Percentiles rank a stretch among this genome's conserved stretches.
Evolutionary conservation across 2,113 vertebrate genomes (phyloP).

Genomic region (Xenotilapia flavipinnis): DNA sequence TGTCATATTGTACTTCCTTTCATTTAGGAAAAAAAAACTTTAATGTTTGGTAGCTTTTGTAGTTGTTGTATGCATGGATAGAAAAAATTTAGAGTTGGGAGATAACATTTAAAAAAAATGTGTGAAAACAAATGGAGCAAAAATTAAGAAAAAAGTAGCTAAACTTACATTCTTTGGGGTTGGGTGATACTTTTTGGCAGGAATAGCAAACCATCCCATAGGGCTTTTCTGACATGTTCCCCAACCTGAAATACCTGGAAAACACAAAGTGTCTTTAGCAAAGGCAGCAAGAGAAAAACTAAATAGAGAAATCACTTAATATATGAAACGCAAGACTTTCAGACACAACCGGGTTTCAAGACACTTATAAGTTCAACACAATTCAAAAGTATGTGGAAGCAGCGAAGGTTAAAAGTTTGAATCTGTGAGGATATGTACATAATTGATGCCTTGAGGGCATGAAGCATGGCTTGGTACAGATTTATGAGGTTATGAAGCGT

Average conservation of each 20-base stretch:
- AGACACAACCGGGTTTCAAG: not conserved
- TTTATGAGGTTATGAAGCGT: not conserved
- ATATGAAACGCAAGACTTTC: not conserved
- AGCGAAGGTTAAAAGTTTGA: constrained; percentile 45
- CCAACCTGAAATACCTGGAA: constrained; percentile 90
- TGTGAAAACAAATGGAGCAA: not conserved
- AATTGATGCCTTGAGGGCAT: constrained; percentile 37
- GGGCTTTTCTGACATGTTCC: constrained; percentile 89
- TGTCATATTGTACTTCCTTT: constrained; percentile 7
- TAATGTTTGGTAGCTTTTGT: not conserved
- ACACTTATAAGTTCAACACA: not conserved
- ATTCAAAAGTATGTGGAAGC: not conserved
- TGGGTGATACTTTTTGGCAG: constrained; percentile 85
- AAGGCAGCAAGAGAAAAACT: not conserved
- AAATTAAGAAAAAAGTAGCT: not conserved
- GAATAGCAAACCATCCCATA: constrained; percentile 96
- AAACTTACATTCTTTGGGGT: constrained; percentile 95
- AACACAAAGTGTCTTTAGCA: not conserved
- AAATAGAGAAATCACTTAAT: not conserved
- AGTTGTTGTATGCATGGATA: not conserved
- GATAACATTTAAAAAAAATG: not conserved
- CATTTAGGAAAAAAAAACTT: not conserved
- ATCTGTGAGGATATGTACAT: constrained; percentile 20
- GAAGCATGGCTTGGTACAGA: not conserved
- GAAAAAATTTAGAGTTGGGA: not conserved